Evolutionary conservation across 2,113 vertebrate species (phyloP).

Genomic region (Rousettus leschenaultii): DNA sequence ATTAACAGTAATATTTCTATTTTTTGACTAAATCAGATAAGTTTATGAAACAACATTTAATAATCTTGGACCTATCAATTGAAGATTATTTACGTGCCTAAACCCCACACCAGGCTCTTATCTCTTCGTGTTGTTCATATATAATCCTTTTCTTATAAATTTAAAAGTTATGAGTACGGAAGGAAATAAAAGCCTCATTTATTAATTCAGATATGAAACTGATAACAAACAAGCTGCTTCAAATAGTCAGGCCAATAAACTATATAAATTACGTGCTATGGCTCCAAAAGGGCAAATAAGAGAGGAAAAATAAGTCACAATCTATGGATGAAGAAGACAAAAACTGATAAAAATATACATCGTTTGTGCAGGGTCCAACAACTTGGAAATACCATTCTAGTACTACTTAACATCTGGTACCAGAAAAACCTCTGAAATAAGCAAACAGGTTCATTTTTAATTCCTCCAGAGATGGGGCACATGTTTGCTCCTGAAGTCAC

Average conservation of each 20-base stretch:
- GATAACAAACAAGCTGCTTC: background rate
- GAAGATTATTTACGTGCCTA: background rate
- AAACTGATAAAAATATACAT: background rate
- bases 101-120: background rate
- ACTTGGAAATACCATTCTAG: background rate
- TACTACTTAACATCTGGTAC: background rate
- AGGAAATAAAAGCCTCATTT: conserved; percentile 24
- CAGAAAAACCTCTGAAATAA: conserved; percentile 21
- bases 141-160: background rate
- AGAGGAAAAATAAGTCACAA: background rate
- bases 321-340: background rate
- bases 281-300: background rate
- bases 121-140: background rate
- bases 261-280: background rate
- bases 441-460: background rate
- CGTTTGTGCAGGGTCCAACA: background rate
- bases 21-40: background rate
- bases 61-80: background rate
- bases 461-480: background rate
- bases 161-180: background rate
- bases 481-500: background rate
- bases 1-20: background rate
- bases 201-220: background rate
- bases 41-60: background rate
- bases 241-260: background rate